Evolutionary conservation across 2,888 invertebrate species (phyloP).

Genomic region (Meloe dianella): DNA sequence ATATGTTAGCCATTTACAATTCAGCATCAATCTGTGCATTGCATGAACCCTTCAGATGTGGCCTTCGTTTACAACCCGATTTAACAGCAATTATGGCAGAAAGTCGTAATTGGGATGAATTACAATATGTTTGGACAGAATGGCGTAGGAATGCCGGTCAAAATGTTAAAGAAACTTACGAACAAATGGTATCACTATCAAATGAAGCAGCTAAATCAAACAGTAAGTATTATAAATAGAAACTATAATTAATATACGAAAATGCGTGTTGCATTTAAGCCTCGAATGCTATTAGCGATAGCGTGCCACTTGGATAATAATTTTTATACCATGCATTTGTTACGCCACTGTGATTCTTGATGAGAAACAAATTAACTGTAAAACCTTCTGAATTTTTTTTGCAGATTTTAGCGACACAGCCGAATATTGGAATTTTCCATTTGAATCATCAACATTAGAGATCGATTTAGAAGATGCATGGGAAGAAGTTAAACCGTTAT

Average conservation of each 20-base stretch:
- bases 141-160: conserved; percentile 87
- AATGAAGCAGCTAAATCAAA: conserved; percentile 82
- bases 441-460: conserved; percentile 78
- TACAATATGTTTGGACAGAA: conserved; percentile 87
- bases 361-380: background rate
- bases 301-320: no score
- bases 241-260: no score
- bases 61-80: conserved; percentile 81
- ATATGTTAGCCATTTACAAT: conserved; percentile 88
- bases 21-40: conserved; percentile 83
- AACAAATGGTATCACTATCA: conserved; percentile 78
- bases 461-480: conserved; percentile 82
- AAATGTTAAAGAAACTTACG: conserved; percentile 78
- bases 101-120: conserved; percentile 85
- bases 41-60: conserved; percentile 83
- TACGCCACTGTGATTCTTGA: no score
- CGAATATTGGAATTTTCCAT: conserved; percentile 88
- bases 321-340: no score
- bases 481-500: conserved; percentile 84
- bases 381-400: conserved; percentile 44
- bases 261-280: no score
- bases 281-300: no score
- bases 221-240: conserved; percentile 66
- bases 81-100: conserved; percentile 77
- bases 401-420: conserved; percentile 87